Evolutionary conservation across 1,140 invertebrate species (phyloP).

Genomic region (Lithobius niger): DNA sequence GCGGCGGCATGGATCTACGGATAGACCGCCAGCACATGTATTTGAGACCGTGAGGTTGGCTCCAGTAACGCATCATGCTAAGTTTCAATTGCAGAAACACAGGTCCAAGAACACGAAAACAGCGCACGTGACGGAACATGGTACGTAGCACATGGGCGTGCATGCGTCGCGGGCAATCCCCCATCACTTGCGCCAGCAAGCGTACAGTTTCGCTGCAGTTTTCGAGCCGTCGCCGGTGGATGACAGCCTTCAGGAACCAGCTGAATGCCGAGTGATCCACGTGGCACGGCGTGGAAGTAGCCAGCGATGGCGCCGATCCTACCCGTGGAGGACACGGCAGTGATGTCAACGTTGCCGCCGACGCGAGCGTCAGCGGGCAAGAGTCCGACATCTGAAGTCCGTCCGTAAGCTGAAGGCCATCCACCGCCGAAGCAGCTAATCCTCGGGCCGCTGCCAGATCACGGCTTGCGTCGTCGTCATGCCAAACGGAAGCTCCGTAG

Average conservation of each 20-base stretch:
- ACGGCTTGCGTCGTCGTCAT: not conserved
- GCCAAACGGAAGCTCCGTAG: slow-evolving; percentile 27
- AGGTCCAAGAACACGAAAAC: slow-evolving; percentile 23
- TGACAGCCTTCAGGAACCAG: slow-evolving; percentile 23
- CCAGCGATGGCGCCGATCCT: not conserved
- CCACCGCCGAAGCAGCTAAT: not conserved
- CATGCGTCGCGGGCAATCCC: slow-evolving; percentile 22
- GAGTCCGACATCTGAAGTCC: no score
- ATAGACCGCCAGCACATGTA: slow-evolving; percentile 21
- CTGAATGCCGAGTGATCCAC: slow-evolving; percentile 20
- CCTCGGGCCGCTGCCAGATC: not conserved
- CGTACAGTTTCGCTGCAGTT: slow-evolving; percentile 17
- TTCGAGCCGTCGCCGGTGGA: slow-evolving; percentile 18
- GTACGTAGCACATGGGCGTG: slow-evolving; percentile 24
- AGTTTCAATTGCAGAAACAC: slow-evolving; percentile 25
- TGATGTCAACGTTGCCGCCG: not conserved
- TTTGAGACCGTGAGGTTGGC: slow-evolving; percentile 21
- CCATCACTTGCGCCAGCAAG: slow-evolving; percentile 22
- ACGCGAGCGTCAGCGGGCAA: not conserved
- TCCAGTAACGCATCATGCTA: slow-evolving; percentile 23
- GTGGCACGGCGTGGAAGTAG: not conserved
- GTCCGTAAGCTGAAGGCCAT: no score
- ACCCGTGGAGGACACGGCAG: not conserved
- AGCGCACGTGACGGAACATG: slow-evolving; percentile 25
- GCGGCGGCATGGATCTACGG: slow-evolving; percentile 13